These are phyloP conservation scores for Rhaphigaster nebulosa DNA, from an alignment of 2,888 invertebrate species.

Conservation along the genomic window DNA sequence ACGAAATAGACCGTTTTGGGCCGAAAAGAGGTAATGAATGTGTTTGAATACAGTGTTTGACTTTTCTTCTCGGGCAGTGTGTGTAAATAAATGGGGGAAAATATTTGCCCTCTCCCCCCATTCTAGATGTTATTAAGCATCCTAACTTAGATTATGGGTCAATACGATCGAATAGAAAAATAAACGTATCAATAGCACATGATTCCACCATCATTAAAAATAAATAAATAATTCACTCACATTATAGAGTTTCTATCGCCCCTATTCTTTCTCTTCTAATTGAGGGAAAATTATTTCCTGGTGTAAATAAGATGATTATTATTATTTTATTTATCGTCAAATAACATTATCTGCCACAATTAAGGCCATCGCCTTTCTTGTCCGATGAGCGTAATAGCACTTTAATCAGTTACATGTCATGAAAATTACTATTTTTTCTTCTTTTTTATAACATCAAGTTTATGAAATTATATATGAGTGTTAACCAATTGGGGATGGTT, in stretches of 20 bases:
- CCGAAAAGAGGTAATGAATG: background rate
- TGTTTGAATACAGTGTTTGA: background rate
- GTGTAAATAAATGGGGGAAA: conserved; percentile 3
- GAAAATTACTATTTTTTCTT: no score
- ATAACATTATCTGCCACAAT: no score
- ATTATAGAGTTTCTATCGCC: background rate
- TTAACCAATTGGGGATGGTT: no score
- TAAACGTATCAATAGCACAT: background rate
- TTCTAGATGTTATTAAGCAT: background rate
- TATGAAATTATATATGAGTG: no score
- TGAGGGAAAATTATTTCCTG: no score
- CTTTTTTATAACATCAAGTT: no score
- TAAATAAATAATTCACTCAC: background rate
- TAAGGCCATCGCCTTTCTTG: no score
- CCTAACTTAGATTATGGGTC: background rate
- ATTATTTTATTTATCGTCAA: no score
- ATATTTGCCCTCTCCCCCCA: background rate
- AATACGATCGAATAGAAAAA: background rate
- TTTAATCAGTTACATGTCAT: no score
- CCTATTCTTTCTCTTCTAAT: no score
- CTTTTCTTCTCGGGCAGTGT: background rate
- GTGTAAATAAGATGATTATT: no score
- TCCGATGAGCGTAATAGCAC: no score
- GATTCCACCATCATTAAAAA: background rate
- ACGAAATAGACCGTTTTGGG: background rate